Evolutionary conservation across 2,113 vertebrate genomes (phyloP).

Genomic region (Pteronura brasiliensis): DNA sequence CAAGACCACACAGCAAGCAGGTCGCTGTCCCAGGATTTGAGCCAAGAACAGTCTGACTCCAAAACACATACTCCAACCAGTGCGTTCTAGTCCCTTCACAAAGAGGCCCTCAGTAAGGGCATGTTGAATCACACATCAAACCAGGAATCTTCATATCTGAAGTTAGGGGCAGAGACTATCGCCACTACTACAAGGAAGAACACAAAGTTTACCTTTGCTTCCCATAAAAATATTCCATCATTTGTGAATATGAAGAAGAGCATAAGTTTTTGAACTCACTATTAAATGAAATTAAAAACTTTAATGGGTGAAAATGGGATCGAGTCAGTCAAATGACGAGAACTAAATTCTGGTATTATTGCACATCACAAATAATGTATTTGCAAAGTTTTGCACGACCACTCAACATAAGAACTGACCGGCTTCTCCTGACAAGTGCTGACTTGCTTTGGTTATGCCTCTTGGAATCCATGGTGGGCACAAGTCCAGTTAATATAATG

Average conservation of each 20-base stretch:
- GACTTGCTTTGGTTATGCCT: constrained; percentile 65
- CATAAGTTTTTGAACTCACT: background rate
- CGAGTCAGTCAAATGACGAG: background rate
- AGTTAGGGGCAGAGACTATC: no score
- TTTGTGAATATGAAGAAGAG: background rate
- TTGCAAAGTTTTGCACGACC: background rate
- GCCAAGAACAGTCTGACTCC: background rate
- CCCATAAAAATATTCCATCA: background rate
- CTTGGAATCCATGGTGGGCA: constrained; percentile 59
- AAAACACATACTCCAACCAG: background rate
- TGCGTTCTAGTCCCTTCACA: background rate
- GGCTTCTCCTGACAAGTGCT: constrained; percentile 61
- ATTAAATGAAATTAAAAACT: background rate
- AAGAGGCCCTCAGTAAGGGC: background rate
- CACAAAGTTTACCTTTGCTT: background rate
- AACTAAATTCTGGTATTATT: background rate
- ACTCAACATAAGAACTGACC: background rate
- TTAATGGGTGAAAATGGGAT: background rate
- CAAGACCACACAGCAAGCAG: background rate
- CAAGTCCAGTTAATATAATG: background rate
- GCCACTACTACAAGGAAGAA: background rate
- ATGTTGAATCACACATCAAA: background rate
- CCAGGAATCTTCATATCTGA: background rate
- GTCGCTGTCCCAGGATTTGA: background rate
- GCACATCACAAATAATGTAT: background rate